Evolutionary conservation across 2,113 vertebrate genomes (phyloP).

Genomic region (Coptodon bakossiorum): DNA sequence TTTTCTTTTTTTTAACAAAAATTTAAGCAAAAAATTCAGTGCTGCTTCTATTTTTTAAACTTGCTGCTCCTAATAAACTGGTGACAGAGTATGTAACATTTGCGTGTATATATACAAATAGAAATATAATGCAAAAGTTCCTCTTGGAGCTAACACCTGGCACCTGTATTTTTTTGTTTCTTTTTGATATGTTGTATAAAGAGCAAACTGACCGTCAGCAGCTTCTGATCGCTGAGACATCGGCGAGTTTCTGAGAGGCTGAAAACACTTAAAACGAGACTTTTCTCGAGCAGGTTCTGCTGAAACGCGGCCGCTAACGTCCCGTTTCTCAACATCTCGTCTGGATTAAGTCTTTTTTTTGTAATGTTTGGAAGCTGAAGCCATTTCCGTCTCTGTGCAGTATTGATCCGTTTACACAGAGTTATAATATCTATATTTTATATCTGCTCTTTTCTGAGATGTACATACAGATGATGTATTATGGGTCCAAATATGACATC

Average conservation of each 20-base stretch:
- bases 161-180: neutral
- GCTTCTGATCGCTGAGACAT: neutral
- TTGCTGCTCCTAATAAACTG: neutral
- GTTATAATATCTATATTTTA: neutral
- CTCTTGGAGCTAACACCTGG: accelerated
- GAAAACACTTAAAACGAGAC: neutral
- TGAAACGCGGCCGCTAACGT: neutral
- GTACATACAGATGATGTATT: neutral
- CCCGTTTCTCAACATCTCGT: neutral
- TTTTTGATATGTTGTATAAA: neutral
- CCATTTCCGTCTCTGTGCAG: slow-evolving; percentile 5
- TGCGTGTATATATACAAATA: neutral
- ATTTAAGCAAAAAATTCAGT: accelerated
- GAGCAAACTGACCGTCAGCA: neutral
- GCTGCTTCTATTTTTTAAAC: neutral
- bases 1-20: accelerated
- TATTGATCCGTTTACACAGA: neutral
- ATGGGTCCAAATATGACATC: neutral
- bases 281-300: neutral
- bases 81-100: neutral
- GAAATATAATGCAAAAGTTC: neutral
- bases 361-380: neutral
- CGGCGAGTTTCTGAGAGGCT: neutral
- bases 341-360: neutral
- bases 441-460: neutral